Evolutionary conservation across 2,113 vertebrate genomes (phyloP).

Genomic region (Melozone crissalis): DNA sequence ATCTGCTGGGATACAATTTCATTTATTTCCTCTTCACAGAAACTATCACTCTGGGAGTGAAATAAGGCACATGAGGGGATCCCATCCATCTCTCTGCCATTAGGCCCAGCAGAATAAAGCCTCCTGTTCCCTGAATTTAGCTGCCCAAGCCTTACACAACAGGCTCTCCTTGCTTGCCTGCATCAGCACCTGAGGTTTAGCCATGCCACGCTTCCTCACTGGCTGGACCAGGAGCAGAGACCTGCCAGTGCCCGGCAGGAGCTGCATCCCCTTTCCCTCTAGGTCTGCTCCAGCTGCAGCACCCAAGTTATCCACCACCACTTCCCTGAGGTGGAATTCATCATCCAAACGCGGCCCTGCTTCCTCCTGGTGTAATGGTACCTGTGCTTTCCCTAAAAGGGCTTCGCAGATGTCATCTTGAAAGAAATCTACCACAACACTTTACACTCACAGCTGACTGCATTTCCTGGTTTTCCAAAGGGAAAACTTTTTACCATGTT

Average conservation of each 20-base stretch:
- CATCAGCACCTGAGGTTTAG: background rate
- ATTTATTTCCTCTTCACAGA: background rate
- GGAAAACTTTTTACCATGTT: background rate
- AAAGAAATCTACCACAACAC: background rate
- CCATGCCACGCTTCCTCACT: accelerated
- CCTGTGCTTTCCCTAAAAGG: background rate
- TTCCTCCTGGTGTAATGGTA: background rate
- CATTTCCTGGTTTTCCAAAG: background rate
- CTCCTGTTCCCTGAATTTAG: background rate
- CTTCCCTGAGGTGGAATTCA: accelerated
- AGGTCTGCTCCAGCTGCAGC: background rate
- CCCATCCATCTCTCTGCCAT: background rate
- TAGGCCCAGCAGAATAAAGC: background rate
- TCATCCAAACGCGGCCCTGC: background rate
- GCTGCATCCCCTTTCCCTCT: background rate
- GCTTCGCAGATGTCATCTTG: background rate
- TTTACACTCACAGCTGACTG: background rate
- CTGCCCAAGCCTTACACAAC: background rate
- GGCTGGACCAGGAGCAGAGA: background rate
- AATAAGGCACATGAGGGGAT: background rate
- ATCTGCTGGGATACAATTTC: background rate
- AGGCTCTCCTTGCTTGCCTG: background rate
- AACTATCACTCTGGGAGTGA: background rate
- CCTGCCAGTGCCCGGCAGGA: accelerated
- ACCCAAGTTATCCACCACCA: background rate